These are phyloP conservation scores for Neocrepidodera transversa DNA, from an alignment of 2,888 invertebrate species.

Conservation along the genomic window DNA sequence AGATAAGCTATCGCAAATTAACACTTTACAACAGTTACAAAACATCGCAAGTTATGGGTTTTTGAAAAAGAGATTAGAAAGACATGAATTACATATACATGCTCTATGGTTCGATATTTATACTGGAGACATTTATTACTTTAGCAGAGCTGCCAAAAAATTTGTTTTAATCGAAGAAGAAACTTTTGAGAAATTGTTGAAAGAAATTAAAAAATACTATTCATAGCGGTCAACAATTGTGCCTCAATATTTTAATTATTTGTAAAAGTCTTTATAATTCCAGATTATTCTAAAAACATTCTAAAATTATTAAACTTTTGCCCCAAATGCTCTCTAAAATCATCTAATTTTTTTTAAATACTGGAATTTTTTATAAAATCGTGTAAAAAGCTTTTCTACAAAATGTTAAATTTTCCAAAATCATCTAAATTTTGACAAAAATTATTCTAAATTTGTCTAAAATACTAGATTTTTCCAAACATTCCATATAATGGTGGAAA, in stretches of 20 bases:
- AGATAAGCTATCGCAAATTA: slow-evolving; percentile 95
- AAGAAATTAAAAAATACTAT: slow-evolving; percentile 82
- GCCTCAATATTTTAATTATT: background rate
- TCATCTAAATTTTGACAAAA: too few species aligned
- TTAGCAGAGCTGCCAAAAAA: slow-evolving; percentile 83
- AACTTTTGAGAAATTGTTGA: slow-evolving; percentile 74
- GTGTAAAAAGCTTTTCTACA: too few species aligned
- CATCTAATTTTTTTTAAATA: too few species aligned
- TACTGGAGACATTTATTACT: slow-evolving; percentile 94
- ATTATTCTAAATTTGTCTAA: too few species aligned
- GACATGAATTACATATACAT: slow-evolving; percentile 85
- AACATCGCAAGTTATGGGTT: slow-evolving; percentile 94
- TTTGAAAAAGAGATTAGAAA: slow-evolving; percentile 80
- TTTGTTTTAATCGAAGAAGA: slow-evolving; percentile 88
- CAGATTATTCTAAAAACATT: too few species aligned
- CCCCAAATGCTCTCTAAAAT: too few species aligned
- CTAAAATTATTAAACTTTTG: too few species aligned
- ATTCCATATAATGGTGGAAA: too few species aligned
- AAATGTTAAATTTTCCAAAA: too few species aligned
- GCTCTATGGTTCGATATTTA: slow-evolving; percentile 98
- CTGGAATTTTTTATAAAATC: too few species aligned
- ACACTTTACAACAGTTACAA: slow-evolving; percentile 90
- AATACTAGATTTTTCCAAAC: too few species aligned
- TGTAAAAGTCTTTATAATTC: background rate
- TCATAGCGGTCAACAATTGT: slow-evolving; percentile 62